Base-by-base conservation (phyloP, 2,888 invertebrate species). In the Hypomecis atomaria region DNA sequence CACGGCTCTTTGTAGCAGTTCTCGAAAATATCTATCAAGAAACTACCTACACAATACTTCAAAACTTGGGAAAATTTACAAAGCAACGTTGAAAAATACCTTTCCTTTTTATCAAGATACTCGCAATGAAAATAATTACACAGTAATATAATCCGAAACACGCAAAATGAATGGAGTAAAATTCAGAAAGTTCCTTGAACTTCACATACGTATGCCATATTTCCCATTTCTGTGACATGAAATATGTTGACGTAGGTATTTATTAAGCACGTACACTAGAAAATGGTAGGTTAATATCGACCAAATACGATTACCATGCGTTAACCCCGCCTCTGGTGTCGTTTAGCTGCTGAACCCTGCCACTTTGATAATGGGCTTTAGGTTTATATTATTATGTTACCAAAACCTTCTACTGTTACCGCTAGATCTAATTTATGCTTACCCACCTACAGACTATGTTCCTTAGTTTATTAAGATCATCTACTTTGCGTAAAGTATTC, bases 281-380 rank as follows among this genome's bases (percentile, higher is more conserved):
- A 37, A 52, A 42, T 62, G 47, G 62, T 55, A 5, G 59, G 47
- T 55, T 58, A 55, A 59, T 65, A 67, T 66, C 64, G 69, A 62
- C 38, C 64, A 66, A 69, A 67, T 61, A 64, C 61, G 63, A 64
- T 62, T 62, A 65, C 45, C 44, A 57, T 45, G 13, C 59, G 45
- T 59, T 53, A 42, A 62, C 55, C 59, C 56, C 42, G 43, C 4
- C 33, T 9, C 34, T 52, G 38, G 40, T n/a, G 38, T 34, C 5
- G 34, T 10, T 43, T 49, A 23, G 23, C 3, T 2, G 23, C 23
- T 37, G 53, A 47, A 13, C 10, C 40, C 34, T 36, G 11, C 9
- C 10, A 37, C 13, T 23, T 52, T 40, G 23, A 13, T 38, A 40
- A 9, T 9, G 23, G 47, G 33, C 10, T 23, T 23, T 23, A 23